Percentiles rank a stretch among this genome's conserved stretches.
Evolutionary conservation across 30 jellyfish, hydroid and myxozoan species (phyloP).

Genomic region (Hydractinia echinata): DNA sequence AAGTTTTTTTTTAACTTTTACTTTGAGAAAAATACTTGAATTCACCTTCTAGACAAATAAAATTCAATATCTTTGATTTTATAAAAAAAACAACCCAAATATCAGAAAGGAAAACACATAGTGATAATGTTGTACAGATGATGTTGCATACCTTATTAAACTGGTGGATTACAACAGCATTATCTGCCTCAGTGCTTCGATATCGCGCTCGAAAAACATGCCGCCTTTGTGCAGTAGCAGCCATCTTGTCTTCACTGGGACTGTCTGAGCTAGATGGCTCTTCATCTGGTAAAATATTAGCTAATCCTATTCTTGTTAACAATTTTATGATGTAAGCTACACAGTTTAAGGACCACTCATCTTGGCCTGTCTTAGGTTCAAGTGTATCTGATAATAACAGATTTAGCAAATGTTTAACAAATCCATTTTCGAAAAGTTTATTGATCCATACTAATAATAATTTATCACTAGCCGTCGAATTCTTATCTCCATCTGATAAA

Average conservation of each 20-base stretch:
- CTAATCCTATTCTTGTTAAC: slow-evolving; percentile 90
- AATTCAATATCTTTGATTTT: no score
- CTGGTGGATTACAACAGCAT: slow-evolving; percentile 80
- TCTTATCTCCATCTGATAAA: slow-evolving; percentile 62
- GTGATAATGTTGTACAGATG: neutral
- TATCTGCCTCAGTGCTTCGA: slow-evolving; percentile 93
- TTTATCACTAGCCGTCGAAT: slow-evolving; percentile 33
- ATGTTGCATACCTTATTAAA: slow-evolving; percentile 67
- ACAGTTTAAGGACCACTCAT: slow-evolving; percentile 80
- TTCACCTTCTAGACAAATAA: no score
- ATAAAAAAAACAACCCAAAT: neutral
- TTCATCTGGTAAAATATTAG: slow-evolving; percentile 37
- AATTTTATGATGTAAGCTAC: slow-evolving; percentile 71
- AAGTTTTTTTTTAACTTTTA: no score
- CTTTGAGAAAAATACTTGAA: no score
- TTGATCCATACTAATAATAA: slow-evolving; percentile 69
- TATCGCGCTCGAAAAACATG: slow-evolving; percentile 94
- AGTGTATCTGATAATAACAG: slow-evolving; percentile 46
- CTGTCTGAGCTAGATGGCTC: slow-evolving; percentile 5
- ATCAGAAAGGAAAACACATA: neutral
- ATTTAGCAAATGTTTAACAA: slow-evolving; percentile 58
- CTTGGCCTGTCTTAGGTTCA: slow-evolving; percentile 40
- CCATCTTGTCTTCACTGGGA: slow-evolving; percentile 10
- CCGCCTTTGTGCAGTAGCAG: slow-evolving; percentile 7
- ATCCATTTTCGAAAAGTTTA: slow-evolving; percentile 65